Percentiles rank a stretch among this genome's conserved stretches.
phyloP scores from a whole-genome alignment of 1,140 invertebrate species.

The Lasioglossum baleicum region DNA sequence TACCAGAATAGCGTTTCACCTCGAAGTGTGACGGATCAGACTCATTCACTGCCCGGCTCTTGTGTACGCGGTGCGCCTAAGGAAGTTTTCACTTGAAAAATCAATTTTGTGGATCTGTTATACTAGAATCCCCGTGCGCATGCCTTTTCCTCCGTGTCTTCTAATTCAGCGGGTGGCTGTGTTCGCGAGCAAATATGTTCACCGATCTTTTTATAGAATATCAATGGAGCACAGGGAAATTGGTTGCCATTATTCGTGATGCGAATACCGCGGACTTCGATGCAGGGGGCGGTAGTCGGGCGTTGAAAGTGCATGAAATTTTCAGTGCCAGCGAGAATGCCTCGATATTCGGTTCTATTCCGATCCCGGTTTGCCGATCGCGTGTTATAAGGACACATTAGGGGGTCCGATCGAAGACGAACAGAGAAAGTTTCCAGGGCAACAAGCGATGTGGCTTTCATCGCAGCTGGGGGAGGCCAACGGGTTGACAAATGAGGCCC shows the following conservation, averaged over 20 bases:
- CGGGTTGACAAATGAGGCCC: constrained; percentile 60
- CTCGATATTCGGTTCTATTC: constrained; percentile 31
- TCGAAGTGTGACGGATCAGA: too few relatives aligned
- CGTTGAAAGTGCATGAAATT: constrained; percentile 16
- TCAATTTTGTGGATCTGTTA: too few relatives aligned
- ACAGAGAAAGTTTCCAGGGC: constrained; percentile 47
- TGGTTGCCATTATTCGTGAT: background rate
- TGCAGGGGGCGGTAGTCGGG: too few relatives aligned
- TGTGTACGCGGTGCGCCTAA: too few relatives aligned
- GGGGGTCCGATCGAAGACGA: constrained; percentile 47
- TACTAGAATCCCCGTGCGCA: too few relatives aligned
- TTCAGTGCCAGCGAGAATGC: constrained; percentile 4
- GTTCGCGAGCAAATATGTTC: too few relatives aligned
- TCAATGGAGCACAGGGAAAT: background rate
- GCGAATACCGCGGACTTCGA: background rate
- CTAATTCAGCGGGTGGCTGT: too few relatives aligned
- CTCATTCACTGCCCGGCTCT: too few relatives aligned
- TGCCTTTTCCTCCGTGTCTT: too few relatives aligned
- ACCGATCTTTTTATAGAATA: too few relatives aligned
- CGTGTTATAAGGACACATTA: constrained; percentile 11
- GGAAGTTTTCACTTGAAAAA: too few relatives aligned
- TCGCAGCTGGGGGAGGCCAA: constrained; percentile 37
- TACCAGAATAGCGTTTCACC: too few relatives aligned
- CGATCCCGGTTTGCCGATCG: constrained; percentile 31
- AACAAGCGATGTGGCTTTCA: constrained; percentile 55